phyloP scores from a whole-genome alignment of 1,140 invertebrate genomes.

The Phymastichus coffea region DNA sequence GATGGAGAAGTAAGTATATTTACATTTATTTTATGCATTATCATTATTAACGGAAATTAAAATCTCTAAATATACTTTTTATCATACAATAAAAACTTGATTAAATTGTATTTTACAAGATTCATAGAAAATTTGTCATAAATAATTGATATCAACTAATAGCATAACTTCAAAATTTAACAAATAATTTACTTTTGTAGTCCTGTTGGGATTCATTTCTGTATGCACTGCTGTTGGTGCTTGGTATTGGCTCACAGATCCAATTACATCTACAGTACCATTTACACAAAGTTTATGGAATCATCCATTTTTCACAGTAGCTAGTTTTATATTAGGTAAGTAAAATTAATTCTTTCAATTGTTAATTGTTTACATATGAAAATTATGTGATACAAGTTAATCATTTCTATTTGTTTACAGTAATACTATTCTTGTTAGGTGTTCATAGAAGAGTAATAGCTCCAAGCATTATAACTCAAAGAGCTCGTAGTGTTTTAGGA shows the following conservation, averaged over 20 bases:
- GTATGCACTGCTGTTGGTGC: constrained; percentile 88
- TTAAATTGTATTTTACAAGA: too few relatives aligned
- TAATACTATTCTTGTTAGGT: constrained; percentile 86
- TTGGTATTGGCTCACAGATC: constrained; percentile 93
- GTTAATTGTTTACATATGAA: neutral
- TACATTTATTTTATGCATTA: constrained; percentile 16
- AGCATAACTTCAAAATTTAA: too few relatives aligned
- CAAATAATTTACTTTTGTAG: constrained; percentile 59
- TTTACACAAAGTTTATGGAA: constrained; percentile 89
- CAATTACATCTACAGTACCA: constrained; percentile 81
- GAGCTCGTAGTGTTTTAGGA: constrained; percentile 82
- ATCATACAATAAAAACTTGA: too few relatives aligned
- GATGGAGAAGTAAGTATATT: constrained; percentile 83
- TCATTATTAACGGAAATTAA: neutral
- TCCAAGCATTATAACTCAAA: constrained; percentile 90
- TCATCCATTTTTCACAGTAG: constrained; percentile 95
- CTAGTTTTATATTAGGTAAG: constrained; percentile 77
- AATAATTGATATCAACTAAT: too few relatives aligned
- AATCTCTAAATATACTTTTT: too few relatives aligned
- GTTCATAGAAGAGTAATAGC: constrained; percentile 95
- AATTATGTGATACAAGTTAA: neutral
- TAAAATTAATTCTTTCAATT: neutral
- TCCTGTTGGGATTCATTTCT: constrained; percentile 80
- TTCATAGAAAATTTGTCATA: too few relatives aligned
- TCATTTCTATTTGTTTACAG: too few relatives aligned